Base-by-base conservation (phyloP, 1,140 invertebrate genomes). In the Campodea augens region DNA sequence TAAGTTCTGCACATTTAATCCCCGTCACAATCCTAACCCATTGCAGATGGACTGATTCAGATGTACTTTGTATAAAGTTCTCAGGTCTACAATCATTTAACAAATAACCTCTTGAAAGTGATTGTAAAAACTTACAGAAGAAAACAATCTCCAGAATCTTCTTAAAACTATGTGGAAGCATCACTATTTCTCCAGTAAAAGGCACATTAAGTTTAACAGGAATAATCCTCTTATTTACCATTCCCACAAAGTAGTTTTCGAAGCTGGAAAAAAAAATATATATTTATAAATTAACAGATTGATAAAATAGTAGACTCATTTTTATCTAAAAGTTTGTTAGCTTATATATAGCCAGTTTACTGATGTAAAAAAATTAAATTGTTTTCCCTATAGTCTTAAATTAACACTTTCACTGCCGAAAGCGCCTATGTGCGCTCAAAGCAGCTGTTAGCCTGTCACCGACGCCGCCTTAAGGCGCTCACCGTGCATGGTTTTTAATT, bases 231-330 rank as follows among this genome's bases (percentile, higher is more conserved):
- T 98, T 96, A 65, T 98, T 98, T 38, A 97, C 80, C 78, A 99
- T 84, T 22, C 93, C 92, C 24, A 98, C 81, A 66, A 95, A 74
- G 60, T 98, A 99, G 67, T 98, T 99, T 63, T 92, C 86, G 62
- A 89, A 91, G 55, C 79, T 75, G 54, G 24, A 44, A 54, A 52
- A 44, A 44, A 54, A 41, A 7, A 7, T 32, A 32, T 15, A 32
- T n/a, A n/a, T n/a, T n/a, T n/a, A n/a, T n/a, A n/a, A n/a, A n/a
- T n/a, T n/a, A n/a, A n/a, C n/a, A n/a, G n/a, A n/a, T n/a, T n/a
- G n/a, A n/a, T n/a, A n/a, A n/a, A n/a, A n/a, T n/a, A n/a, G n/a
- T n/a, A n/a, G n/a, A n/a, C n/a, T n/a, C n/a, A n/a, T n/a, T n/a
- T n/a, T n/a, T n/a, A n/a, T n/a, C n/a, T n/a, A n/a, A n/a, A n/a